phyloP scores from a whole-genome alignment of 2,888 invertebrate genomes.

The Apomyelois bistriatella region DNA sequence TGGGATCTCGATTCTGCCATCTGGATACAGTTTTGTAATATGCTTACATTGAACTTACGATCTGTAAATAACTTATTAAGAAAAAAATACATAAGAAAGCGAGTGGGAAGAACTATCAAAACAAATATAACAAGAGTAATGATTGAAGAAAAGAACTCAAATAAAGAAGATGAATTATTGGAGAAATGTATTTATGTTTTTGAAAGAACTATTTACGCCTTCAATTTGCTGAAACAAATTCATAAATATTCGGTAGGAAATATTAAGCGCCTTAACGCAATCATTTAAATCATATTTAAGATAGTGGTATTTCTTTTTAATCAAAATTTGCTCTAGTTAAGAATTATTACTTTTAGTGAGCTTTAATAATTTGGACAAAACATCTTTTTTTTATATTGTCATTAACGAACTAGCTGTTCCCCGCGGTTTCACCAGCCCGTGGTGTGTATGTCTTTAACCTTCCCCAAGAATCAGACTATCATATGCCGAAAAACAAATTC shows the following conservation, averaged over 20 bases:
- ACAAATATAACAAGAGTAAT: not conserved
- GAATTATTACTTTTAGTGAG: too few relatives aligned
- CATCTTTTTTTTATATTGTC: too few relatives aligned
- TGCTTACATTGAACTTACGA: not conserved
- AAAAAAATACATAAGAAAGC: not conserved
- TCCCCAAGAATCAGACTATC: too few relatives aligned
- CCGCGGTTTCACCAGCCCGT: too few relatives aligned
- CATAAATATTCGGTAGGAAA: slow-evolving; percentile 17
- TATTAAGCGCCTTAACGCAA: too few relatives aligned
- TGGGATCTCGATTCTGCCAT: not conserved
- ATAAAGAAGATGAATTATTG: not conserved
- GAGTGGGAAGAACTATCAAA: not conserved
- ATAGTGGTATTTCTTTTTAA: too few relatives aligned
- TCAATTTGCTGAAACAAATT: slow-evolving; percentile 16
- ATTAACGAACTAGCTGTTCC: too few relatives aligned
- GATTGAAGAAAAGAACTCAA: not conserved
- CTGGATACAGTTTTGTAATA: slow-evolving; percentile 4
- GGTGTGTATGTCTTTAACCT: too few relatives aligned
- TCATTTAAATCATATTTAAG: too few relatives aligned
- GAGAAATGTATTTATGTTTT: slow-evolving; percentile 2
- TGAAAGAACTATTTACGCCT: slow-evolving; percentile 18
- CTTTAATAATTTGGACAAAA: too few relatives aligned
- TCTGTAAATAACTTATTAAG: not conserved
- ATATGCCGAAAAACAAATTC: too few relatives aligned
- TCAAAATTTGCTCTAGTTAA: too few relatives aligned